A percentile compares a stretch with the other conserved stretches of the same genome.
Conservation (phyloP, 1,140 invertebrate species). For the Ostrea edulis region DNA sequence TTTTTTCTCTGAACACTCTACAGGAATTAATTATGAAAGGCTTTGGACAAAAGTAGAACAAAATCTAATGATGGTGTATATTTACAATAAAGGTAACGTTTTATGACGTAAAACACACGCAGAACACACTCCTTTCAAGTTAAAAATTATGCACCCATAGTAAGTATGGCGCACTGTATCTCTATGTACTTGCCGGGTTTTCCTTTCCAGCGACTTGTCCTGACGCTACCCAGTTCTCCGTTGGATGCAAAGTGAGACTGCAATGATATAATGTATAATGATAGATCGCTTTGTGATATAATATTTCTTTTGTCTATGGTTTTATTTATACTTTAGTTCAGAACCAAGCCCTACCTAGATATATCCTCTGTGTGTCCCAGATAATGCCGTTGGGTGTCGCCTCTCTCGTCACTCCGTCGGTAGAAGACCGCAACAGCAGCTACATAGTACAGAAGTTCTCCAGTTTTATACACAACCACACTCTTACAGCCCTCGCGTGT, state of each 20-base stretch:
- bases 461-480: conserved; percentile 89
- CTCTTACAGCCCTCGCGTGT: conserved; percentile 94
- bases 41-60: too few relatives aligned
- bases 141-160: not conserved
- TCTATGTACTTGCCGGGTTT: not conserved
- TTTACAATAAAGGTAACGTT: too few relatives aligned
- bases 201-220: conserved; percentile 89
- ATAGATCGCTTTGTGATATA: not conserved
- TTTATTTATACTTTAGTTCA: not conserved
- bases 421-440: conserved; percentile 93
- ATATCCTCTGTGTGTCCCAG: conserved; percentile 95
- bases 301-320: not conserved
- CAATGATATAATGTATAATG: conserved; percentile 67
- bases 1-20: not conserved
- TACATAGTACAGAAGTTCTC: conserved; percentile 96
- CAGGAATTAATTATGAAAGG: not conserved
- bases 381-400: conserved; percentile 94
- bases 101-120: too few relatives aligned
- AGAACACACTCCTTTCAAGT: too few relatives aligned
- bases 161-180: not conserved
- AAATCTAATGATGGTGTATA: too few relatives aligned
- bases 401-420: conserved; percentile 84
- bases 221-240: conserved; percentile 92
- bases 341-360: conserved; percentile 66
- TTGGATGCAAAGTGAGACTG: conserved; percentile 93